Percentiles rank a stretch among this genome's conserved stretches.
Evolutionary conservation across 2,797 vertebrate genomes (phyloP).

Genomic region (Hafferia zeledoni): DNA sequence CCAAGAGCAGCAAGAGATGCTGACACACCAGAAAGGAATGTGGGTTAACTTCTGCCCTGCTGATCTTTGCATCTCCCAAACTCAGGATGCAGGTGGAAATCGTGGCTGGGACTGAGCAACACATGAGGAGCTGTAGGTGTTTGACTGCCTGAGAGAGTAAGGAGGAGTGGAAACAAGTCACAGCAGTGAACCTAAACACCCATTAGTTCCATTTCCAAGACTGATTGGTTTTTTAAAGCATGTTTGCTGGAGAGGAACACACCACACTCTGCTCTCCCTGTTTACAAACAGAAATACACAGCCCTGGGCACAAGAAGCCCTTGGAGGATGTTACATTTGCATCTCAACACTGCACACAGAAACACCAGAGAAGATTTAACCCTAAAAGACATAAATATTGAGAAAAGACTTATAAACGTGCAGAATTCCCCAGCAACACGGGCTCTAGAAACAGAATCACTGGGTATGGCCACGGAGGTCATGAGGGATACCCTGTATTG

Average conservation of each 20-base stretch:
- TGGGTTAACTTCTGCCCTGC: neutral
- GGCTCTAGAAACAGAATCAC: fast-evolving
- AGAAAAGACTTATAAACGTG: neutral
- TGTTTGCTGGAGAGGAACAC: neutral
- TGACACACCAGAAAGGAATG: neutral
- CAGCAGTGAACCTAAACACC: fast-evolving
- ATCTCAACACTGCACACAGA: neutral
- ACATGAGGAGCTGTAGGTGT: neutral
- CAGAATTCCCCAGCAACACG: neutral
- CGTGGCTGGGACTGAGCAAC: neutral
- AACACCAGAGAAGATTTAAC: neutral
- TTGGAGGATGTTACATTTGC: fast-evolving
- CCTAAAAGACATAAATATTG: fast-evolving
- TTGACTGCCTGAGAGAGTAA: neutral
- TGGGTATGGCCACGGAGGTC: neutral
- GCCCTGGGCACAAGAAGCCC: neutral
- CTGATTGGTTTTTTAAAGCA: fast-evolving
- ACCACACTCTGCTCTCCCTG: neutral
- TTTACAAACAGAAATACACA: neutral
- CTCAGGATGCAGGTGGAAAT: neutral
- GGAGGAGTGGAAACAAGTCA: neutral
- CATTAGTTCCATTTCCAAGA: neutral
- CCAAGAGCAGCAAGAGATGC: neutral
- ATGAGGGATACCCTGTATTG: fast-evolving
- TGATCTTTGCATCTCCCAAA: neutral